phyloP scores from a whole-genome alignment of 2,888 invertebrate species.

The Hypolimnas misippus region DNA sequence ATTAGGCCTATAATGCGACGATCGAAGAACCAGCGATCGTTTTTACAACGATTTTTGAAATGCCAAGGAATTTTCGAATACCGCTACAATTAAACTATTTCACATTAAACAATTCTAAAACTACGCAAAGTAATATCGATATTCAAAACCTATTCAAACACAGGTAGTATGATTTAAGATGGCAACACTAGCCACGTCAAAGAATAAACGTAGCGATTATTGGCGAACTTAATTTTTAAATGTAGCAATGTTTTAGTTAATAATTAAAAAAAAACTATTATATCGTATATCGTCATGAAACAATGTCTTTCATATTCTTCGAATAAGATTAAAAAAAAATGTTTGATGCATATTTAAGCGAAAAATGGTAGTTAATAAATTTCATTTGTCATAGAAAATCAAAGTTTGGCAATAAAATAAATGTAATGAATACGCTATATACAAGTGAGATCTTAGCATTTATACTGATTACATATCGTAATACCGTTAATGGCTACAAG shows the following conservation, averaged over 20 bases:
- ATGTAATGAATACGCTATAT: constrained; percentile 51
- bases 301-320: constrained; percentile 9
- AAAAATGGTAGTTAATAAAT: constrained; percentile 5
- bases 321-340: neutral
- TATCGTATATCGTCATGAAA: neutral
- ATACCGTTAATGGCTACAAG: constrained; percentile 52
- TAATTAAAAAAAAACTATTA: neutral
- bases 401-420: neutral
- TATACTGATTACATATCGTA: constrained; percentile 51
- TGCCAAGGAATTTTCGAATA: neutral
- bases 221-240: neutral
- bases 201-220: neutral
- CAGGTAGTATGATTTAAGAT: neutral
- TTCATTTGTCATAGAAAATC: constrained; percentile 16
- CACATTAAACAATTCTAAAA: neutral
- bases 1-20: constrained; percentile 68
- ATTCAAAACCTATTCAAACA: constrained; percentile 12
- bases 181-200: constrained; percentile 17
- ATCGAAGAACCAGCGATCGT: neutral
- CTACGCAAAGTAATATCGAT: constrained; percentile 23
- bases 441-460: constrained; percentile 74
- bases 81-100: neutral
- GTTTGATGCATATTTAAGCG: constrained; percentile 1
- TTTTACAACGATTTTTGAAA: constrained; percentile 4
- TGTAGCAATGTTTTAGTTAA: constrained; percentile 4